phyloP scores from a whole-genome alignment of 2,797 vertebrate genomes.

The Crenichthys baileyi region DNA sequence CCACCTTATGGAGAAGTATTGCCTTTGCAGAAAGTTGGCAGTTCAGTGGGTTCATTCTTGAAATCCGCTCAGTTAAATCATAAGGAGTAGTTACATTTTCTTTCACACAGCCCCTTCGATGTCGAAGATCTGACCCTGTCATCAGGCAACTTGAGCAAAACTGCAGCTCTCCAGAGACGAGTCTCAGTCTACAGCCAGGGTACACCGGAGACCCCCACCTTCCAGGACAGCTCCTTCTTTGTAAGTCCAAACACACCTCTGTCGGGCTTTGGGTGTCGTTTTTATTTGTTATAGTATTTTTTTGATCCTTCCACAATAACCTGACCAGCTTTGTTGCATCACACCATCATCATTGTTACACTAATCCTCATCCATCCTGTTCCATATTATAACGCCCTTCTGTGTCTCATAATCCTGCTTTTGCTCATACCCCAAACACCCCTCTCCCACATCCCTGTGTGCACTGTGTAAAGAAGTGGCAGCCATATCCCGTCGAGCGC shows the following conservation, averaged over 20 bases:
- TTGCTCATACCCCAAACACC: constrained; percentile 48
- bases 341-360: constrained; percentile 29
- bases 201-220: constrained; percentile 94
- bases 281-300: not conserved
- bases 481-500: constrained; percentile 86
- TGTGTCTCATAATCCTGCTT: constrained; percentile 44
- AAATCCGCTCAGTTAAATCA: not conserved
- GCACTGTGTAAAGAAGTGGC: constrained; percentile 87
- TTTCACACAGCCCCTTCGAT: constrained; percentile 89
- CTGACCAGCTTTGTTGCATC: constrained; percentile 2
- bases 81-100: constrained; percentile 2
- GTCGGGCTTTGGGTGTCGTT: too few species aligned
- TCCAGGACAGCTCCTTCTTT: constrained; percentile 96
- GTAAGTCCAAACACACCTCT: constrained; percentile 83
- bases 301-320: constrained; percentile 18
- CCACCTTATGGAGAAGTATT: constrained; percentile 60
- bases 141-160: constrained; percentile 90
- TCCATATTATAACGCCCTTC: constrained; percentile 45
- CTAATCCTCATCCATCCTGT: constrained; percentile 63
- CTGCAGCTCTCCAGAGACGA: constrained; percentile 92
- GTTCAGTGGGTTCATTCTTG: not conserved
- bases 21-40: not conserved
- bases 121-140: constrained; percentile 94
- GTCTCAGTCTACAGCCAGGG: constrained; percentile 98
- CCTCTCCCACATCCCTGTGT: constrained; percentile 48